Evolutionary conservation across 2,797 vertebrate species (phyloP).

Genomic region (Menidia menidia): DNA sequence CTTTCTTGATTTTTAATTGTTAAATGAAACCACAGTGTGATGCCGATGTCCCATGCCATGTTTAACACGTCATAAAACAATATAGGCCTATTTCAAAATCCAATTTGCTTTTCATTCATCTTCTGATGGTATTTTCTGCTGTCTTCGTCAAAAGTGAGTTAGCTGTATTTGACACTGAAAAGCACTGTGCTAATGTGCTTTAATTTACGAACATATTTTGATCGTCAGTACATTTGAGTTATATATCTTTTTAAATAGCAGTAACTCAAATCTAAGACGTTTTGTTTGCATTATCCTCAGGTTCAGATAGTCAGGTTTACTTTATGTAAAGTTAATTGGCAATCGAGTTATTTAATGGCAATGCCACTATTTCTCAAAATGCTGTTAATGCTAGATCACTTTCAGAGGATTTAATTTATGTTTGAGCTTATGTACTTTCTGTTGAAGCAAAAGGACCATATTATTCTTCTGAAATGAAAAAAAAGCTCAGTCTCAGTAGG

Average conservation of each 20-base stretch:
- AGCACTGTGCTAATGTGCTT: too few relatives aligned
- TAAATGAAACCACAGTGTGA: too few relatives aligned
- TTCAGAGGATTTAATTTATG: constrained; percentile 50
- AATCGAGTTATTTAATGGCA: constrained; percentile 38
- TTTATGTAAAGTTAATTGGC: constrained; percentile 40
- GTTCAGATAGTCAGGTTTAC: not conserved
- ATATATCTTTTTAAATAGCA: too few relatives aligned
- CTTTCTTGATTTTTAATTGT: not conserved
- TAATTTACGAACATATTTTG: too few relatives aligned
- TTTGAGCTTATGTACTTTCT: constrained; percentile 53
- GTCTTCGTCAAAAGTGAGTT: too few relatives aligned
- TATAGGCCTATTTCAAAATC: too few relatives aligned
- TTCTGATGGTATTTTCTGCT: too few relatives aligned
- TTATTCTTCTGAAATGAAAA: constrained; percentile 61
- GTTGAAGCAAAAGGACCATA: constrained; percentile 55
- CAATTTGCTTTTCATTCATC: too few relatives aligned
- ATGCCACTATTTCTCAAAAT: constrained; percentile 21
- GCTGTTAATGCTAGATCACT: constrained; percentile 55
- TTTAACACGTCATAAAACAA: too few relatives aligned
- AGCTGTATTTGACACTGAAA: too few relatives aligned
- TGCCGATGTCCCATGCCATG: too few relatives aligned
- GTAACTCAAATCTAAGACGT: not conserved
- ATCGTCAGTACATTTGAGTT: too few relatives aligned
- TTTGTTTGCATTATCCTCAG: not conserved
- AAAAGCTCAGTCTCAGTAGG: constrained; percentile 61